Percentiles rank a stretch among this genome's conserved stretches.
Conservation (phyloP, 1,140 invertebrate species). For the Drosophila aff. region DNA sequence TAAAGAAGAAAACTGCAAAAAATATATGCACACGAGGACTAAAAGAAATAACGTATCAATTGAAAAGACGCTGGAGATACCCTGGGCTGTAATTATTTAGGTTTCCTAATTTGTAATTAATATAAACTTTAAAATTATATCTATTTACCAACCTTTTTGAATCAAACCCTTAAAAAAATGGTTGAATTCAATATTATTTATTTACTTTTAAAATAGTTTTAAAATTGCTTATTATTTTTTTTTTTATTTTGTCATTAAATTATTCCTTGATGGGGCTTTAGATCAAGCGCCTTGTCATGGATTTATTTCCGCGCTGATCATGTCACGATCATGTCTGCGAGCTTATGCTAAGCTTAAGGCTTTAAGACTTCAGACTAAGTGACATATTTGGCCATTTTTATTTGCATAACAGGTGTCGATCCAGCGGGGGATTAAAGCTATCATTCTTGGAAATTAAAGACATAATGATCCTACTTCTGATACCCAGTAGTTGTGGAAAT, state of each 20-base stretch:
- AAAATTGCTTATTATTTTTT: not conserved
- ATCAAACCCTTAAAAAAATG: no score
- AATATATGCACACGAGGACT: not conserved
- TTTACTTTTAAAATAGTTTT: no score
- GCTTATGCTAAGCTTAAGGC: constrained; percentile 8
- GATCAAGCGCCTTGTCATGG: not conserved
- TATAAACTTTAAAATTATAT: no score
- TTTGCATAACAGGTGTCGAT: constrained; percentile 14
- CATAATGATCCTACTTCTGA: not conserved
- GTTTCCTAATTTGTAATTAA: no score
- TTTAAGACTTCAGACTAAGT: not conserved
- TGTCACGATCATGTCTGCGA: constrained; percentile 5
- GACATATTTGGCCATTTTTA: constrained; percentile 17
- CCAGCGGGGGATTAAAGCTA: not conserved
- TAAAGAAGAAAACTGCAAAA: constrained; percentile 27
- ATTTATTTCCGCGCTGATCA: constrained; percentile 13
- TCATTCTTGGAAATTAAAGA: not conserved
- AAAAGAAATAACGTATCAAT: not conserved
- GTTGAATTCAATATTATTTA: no score
- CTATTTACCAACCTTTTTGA: no score
- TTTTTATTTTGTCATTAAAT: not conserved
- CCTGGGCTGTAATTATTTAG: not conserved
- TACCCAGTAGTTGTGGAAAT: constrained; percentile 13
- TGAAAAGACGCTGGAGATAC: not conserved
- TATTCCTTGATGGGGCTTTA: not conserved